Base-by-base conservation (phyloP, 2,797 vertebrate genomes). In the Molossus alvarezi region DNA sequence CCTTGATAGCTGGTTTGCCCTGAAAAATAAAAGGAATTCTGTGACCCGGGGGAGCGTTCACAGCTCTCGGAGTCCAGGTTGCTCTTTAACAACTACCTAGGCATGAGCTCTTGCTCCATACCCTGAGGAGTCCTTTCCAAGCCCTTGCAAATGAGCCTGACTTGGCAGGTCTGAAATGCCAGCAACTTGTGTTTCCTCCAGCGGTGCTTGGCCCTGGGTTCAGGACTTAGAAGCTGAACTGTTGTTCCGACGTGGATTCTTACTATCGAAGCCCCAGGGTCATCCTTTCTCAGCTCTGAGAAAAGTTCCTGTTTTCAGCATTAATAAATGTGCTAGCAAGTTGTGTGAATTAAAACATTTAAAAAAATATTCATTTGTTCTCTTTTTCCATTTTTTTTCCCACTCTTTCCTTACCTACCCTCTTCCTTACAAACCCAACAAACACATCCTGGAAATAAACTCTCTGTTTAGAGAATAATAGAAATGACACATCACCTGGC, bases 381-480 rank as follows among this genome's bases (percentile, higher is more conserved):
- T 82, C 9, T 65, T 67, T 80, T 91, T 48, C 73, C 53, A 79
- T 85, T 89, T 29, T 33, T 86, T 81, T 33, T 33, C n/a, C n/a
- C 25, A 17, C 21, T 86, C 6, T 94, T 91, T 94, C 17, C 37
- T 92, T 92, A 92, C 8, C 2, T 58, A 45, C 25, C 11, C 17
- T 0, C 9, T 84, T 95, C 29, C 20, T 95, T 33, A 71, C 10
- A 91, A 90, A 77, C 37, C 29, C 81, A 96, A 25, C 53, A 95
- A 81, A 88, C 51, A 91, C 27, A 64, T 1, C 65, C 21, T 91
- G 62, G 75, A 79, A 94, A 73, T 79, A 93, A 83, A 75, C 71
- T 92, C 71, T 94, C 0, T 82, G 81, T 93, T 93, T 96, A 89
- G 27, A 90, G 15, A 90, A 60, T 29, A 93, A 95, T 81, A 97